A percentile compares a stretch with the other conserved stretches of the same genome.
phyloP scores from a whole-genome alignment of 1,140 invertebrate species.

The Microplitis demolitor region DNA sequence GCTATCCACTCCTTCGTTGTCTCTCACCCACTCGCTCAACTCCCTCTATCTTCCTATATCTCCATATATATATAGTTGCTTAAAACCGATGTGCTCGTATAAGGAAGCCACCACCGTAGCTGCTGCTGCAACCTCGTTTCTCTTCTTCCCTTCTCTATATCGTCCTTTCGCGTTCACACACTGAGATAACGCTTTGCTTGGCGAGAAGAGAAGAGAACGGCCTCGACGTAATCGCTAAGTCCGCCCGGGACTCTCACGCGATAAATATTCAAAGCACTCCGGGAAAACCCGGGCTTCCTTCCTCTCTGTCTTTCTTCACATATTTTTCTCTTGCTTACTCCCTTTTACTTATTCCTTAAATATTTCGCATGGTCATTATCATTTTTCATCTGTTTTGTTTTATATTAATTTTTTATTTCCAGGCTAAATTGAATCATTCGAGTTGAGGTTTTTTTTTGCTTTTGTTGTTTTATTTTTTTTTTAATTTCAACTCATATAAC shows the following conservation, averaged over 20 bases:
- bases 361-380: neutral
- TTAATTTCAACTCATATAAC: no score
- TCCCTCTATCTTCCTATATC: slow-evolving; percentile 47
- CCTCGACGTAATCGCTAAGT: slow-evolving; percentile 12
- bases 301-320: neutral
- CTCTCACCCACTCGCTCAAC: slow-evolving; percentile 34
- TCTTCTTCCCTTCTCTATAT: neutral
- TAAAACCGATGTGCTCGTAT: slow-evolving; percentile 56
- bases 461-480: no score
- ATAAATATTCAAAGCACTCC: slow-evolving; percentile 28
- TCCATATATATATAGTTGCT: slow-evolving; percentile 37
- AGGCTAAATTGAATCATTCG: no score
- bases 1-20: neutral
- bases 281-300: slow-evolving; percentile 9
- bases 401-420: no score
- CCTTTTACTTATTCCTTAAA: neutral
- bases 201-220: neutral
- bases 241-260: slow-evolving; percentile 7
- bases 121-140: neutral
- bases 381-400: no score
- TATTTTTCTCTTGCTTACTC: neutral
- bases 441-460: no score
- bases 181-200: neutral
- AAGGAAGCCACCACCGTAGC: slow-evolving; percentile 23
- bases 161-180: neutral